Evolutionary conservation across 2,113 vertebrate species (phyloP).

Genomic region (Onychostoma macrolepis): DNA sequence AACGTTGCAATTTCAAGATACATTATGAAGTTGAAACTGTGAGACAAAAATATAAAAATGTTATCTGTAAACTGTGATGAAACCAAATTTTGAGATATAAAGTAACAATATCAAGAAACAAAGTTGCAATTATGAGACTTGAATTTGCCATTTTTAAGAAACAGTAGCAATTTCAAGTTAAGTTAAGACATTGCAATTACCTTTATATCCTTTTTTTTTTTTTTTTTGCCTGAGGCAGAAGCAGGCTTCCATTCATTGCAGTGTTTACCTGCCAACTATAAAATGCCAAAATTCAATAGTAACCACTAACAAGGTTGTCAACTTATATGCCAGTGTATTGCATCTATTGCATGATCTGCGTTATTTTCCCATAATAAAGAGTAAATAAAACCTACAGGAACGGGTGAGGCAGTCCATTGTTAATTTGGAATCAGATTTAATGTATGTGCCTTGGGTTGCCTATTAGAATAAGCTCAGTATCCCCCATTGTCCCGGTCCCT

Average conservation of each 20-base stretch:
- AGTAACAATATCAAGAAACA: neutral
- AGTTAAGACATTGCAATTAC: no score
- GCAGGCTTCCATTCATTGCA: neutral
- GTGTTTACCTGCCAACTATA: neutral
- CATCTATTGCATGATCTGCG: neutral
- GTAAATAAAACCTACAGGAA: constrained; percentile 1
- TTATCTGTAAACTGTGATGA: no score
- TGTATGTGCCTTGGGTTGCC: constrained; percentile 1
- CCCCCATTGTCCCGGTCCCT: constrained; percentile 35
- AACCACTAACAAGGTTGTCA: neutral
- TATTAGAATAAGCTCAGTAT: constrained; percentile 42
- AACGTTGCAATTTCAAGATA: no score
- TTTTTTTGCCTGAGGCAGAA: neutral
- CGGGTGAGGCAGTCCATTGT: neutral
- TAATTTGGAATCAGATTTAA: constrained; percentile 18
- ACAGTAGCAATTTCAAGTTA: neutral
- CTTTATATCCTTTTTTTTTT: no score
- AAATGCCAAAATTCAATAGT: neutral
- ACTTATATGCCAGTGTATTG: neutral
- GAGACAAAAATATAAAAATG: no score
- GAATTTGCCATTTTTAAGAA: neutral
- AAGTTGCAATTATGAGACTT: neutral
- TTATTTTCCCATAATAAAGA: neutral
- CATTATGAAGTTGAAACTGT: no score
- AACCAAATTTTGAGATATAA: neutral